Evolutionary conservation across 2,797 vertebrate species (phyloP).

Genomic region (Mycteria americana): DNA sequence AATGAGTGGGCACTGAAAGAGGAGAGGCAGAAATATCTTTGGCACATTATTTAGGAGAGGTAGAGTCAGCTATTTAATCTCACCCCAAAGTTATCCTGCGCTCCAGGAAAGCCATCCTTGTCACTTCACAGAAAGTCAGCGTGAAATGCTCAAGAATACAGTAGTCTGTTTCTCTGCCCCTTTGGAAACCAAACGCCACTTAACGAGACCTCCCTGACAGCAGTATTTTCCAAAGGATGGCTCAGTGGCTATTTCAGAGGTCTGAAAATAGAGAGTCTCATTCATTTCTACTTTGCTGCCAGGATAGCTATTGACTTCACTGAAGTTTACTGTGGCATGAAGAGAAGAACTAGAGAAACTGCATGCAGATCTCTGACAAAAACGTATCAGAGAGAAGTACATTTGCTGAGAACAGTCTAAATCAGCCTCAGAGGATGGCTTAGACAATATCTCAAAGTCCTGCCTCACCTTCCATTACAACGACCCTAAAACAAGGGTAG

Average conservation of each 20-base stretch:
- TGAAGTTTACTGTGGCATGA: neutral
- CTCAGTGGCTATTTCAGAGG: neutral
- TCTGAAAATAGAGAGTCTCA: slow-evolving; percentile 4
- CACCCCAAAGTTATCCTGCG: neutral
- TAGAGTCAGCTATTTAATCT: slow-evolving; percentile 2
- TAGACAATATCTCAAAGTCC: neutral
- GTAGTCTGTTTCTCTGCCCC: neutral
- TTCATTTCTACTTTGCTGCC: neutral
- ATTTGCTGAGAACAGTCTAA: neutral
- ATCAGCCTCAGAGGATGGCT: neutral
- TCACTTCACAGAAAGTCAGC: neutral
- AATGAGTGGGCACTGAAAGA: neutral
- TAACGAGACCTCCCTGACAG: neutral
- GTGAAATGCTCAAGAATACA: neutral
- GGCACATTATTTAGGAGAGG: neutral
- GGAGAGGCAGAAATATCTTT: neutral
- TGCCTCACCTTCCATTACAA: neutral
- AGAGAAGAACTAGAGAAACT: neutral
- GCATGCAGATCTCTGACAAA: neutral
- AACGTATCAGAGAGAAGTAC: neutral
- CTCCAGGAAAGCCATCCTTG: neutral
- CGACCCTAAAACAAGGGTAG: neutral
- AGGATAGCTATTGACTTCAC: neutral
- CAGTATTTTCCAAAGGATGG: slow-evolving; percentile 10
- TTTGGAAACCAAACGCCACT: neutral